These are phyloP conservation scores for Clanis bilineata DNA, from an alignment of 2,888 invertebrate genomes.

Conservation along the genomic window DNA sequence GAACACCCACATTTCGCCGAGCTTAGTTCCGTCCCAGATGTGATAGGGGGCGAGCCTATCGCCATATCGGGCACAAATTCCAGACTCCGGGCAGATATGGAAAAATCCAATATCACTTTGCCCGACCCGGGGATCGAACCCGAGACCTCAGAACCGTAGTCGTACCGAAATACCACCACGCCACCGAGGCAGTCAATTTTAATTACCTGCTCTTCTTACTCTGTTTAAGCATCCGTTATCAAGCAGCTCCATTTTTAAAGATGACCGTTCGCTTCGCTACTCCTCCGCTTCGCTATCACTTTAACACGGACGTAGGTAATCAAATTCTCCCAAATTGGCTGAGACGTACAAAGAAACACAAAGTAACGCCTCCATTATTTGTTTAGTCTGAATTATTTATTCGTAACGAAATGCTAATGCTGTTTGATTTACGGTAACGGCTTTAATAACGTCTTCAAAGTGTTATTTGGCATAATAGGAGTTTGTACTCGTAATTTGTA, in stretches of 20 bases:
- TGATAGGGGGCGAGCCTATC: not conserved
- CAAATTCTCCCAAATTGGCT: not conserved
- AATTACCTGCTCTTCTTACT: too few species aligned
- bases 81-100: not conserved
- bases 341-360: not conserved
- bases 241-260: too few species aligned
- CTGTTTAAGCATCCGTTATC: too few species aligned
- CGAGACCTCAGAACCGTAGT: too few species aligned
- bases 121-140: too few species aligned
- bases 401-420: not conserved
- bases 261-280: too few species aligned
- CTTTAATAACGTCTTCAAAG: not conserved
- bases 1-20: not conserved
- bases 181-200: too few species aligned
- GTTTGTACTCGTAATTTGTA: too few species aligned
- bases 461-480: not conserved
- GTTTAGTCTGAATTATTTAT: not conserved
- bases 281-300: too few species aligned
- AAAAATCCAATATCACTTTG: not conserved
- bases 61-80: too few species aligned
- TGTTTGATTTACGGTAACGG: not conserved
- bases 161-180: too few species aligned
- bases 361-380: not conserved
- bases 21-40: not conserved
- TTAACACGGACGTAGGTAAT: not conserved